Percentiles rank a stretch among this genome's conserved stretches.
phyloP scores from a whole-genome alignment of 2,113 vertebrate genomes.

The Bagarius yarrelli region DNA sequence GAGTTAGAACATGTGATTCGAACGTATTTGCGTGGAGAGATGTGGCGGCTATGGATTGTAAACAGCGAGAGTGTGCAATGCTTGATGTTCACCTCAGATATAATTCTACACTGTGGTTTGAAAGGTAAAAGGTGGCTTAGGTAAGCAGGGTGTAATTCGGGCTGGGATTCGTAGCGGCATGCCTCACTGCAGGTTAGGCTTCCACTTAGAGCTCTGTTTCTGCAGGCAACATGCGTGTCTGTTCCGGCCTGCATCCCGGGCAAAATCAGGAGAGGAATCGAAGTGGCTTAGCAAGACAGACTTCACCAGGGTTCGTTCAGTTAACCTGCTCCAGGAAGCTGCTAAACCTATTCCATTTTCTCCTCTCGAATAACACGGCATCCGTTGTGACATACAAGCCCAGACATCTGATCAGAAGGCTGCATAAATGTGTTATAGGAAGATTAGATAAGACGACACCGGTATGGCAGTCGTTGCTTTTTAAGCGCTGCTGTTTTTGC shows the following conservation, averaged over 20 bases:
- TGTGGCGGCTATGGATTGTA: neutral
- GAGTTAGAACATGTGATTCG: no score
- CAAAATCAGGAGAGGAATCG: neutral
- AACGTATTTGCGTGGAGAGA: slow-evolving; percentile 17
- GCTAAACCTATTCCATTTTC: neutral
- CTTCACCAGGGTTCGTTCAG: neutral
- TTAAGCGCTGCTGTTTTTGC: neutral
- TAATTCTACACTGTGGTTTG: slow-evolving; percentile 5
- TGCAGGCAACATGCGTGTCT: slow-evolving; percentile 13
- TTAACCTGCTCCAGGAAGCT: neutral
- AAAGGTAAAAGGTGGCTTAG: slow-evolving; percentile 24
- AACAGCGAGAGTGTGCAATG: slow-evolving; percentile 1
- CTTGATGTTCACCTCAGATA: neutral
- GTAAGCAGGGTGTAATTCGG: slow-evolving; percentile 20
- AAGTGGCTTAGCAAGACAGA: neutral
- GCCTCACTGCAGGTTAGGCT: slow-evolving; percentile 35
- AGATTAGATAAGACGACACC: neutral
- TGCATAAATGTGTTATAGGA: neutral
- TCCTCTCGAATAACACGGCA: neutral
- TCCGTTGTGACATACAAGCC: neutral
- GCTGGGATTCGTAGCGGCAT: slow-evolving; percentile 5
- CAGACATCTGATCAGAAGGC: slow-evolving; percentile 7
- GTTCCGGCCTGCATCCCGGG: neutral
- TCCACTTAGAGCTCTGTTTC: slow-evolving; percentile 7
- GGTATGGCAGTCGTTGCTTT: neutral